phyloP scores from a whole-genome alignment of 2,113 vertebrate genomes.

The Apeltes quadracus region DNA sequence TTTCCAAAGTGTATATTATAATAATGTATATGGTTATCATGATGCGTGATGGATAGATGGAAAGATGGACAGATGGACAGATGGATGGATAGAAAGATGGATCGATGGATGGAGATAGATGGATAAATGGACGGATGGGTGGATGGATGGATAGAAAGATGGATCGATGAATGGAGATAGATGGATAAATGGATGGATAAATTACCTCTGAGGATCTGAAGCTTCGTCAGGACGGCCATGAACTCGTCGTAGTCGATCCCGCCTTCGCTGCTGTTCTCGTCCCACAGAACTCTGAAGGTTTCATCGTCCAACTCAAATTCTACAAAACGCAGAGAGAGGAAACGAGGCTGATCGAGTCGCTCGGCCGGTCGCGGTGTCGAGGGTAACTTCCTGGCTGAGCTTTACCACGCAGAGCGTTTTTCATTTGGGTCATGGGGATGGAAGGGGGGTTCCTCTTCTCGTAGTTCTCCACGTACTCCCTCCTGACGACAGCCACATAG shows the following conservation, averaged over 20 bases:
- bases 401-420: conserved; percentile 41
- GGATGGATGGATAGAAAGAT: neutral
- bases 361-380: neutral
- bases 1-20: too few species aligned
- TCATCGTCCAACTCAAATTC: conserved; percentile 55
- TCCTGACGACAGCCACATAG: conserved; percentile 46
- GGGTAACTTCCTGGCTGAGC: too few species aligned
- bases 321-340: neutral
- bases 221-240: conserved; percentile 58
- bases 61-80: neutral
- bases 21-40: too few species aligned
- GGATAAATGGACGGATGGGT: neutral
- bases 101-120: neutral
- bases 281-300: conserved; percentile 66
- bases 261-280: conserved; percentile 1
- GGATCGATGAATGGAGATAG: neutral
- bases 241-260: conserved; percentile 68
- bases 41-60: neutral
- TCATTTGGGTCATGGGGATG: conserved; percentile 55
- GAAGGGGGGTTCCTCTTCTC: conserved; percentile 34
- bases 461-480: conserved; percentile 64
- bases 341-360: neutral
- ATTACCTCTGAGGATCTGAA: conserved; percentile 68
- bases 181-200: neutral
- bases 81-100: neutral